These are phyloP conservation scores for Streptopelia turtur DNA, from an alignment of 2,797 vertebrate genomes.

Conservation along the genomic window DNA sequence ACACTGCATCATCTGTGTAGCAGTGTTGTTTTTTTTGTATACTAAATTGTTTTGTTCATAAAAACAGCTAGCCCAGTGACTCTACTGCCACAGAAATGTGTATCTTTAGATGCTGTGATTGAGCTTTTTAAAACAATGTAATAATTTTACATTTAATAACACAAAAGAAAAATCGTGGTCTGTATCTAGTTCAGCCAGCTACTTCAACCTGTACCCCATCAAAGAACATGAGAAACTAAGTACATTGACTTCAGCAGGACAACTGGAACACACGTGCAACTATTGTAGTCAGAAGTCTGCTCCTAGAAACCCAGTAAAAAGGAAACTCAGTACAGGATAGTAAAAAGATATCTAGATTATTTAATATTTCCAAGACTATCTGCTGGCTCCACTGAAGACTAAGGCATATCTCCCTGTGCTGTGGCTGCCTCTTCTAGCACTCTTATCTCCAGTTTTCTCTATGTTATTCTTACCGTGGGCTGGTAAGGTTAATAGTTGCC, in stretches of 20 bases:
- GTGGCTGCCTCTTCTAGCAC: not conserved
- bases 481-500: not conserved
- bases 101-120: not conserved
- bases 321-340: not conserved
- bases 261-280: not conserved
- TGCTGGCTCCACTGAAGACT: not conserved
- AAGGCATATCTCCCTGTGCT: not conserved
- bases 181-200: not conserved
- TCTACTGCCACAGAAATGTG: not conserved
- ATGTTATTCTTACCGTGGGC: not conserved
- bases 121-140: not conserved
- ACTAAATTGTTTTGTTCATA: not conserved
- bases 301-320: not conserved
- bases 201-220: not conserved
- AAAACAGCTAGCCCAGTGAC: not conserved
- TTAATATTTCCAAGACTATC: not conserved
- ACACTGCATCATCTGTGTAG: not conserved
- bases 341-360: not conserved
- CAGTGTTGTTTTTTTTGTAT: not conserved
- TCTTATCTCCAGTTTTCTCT: not conserved
- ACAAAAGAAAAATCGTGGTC: not conserved
- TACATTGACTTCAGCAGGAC: not conserved
- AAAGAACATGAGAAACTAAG: not conserved
- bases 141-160: not conserved
- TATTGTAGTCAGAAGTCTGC: not conserved